Evolutionary conservation across 37 sponge, comb jelly and placozoan genomes (phyloP), one percentile per base, ranked within the genome.

Genomic region (Aphrocallistes beatrix): DNA sequence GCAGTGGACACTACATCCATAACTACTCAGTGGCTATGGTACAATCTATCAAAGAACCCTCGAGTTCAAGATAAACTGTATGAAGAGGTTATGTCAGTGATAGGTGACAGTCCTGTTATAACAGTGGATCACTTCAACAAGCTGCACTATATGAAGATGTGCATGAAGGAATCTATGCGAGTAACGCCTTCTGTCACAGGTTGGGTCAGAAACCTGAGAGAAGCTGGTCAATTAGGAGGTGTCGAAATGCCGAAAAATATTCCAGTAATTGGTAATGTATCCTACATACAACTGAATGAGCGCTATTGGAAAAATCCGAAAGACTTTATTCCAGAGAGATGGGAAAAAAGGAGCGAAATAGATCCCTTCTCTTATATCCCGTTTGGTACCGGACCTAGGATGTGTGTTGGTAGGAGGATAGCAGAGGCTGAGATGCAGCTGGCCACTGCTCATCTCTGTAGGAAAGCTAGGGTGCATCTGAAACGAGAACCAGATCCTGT

Each of bases 361-460:
- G 32, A 81, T 17, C 86, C 82, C 6, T 86, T 86, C 81, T 81
- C 86, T 21, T 86, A 82, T 50, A 38, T 86, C 0, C 86, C 86
- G 9, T 86, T 86, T 37, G 86, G 86, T 10, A 28, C 28, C 23
- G 86, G 86, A 42, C 86, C 86, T 1, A 0, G 86, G 21, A 39
- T 81, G 8, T 86, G 86, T 38, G 81, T 81, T n/a, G 86, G 86
- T 69, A 42, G 40, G 86, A 34, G 75, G 8, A 3, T 60, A 13
- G 75, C 75, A 6, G 75, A 60, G 34, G 75, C 75, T 25, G 32
- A 60, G 75, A 60, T 60, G 75, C 75, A 60, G 75, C 75, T 60
- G 75, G n/a, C n/a, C 34, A 60, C 75, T 25, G 75, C 75, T 21
- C 75, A 60, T 1, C 75, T 60, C 75, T 60, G 75, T 13, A 60